These are phyloP conservation scores for Hemiscyllium ocellatum DNA, from an alignment of 2,113 vertebrate genomes.

Conservation along the genomic window DNA sequence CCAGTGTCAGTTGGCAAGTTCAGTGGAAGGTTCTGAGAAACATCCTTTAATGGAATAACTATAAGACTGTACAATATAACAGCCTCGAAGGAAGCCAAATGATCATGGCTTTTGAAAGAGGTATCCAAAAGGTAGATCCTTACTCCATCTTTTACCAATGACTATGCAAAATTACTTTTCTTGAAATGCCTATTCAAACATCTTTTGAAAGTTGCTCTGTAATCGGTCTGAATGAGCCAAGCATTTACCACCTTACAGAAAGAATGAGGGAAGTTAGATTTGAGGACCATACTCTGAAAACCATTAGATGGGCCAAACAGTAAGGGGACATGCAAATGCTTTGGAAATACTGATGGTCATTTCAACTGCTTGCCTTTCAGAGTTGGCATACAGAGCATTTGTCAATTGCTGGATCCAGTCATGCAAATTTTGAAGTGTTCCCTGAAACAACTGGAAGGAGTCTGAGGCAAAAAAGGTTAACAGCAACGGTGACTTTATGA, in stretches of 20 bases:
- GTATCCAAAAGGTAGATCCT: too few relatives aligned
- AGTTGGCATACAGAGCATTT: not conserved
- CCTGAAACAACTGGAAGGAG: not conserved
- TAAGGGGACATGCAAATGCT: not conserved
- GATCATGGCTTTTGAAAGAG: too few relatives aligned
- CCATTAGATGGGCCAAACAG: not conserved
- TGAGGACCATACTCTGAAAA: not conserved
- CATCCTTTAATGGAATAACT: too few relatives aligned
- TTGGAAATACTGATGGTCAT: not conserved
- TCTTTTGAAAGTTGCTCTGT: not conserved
- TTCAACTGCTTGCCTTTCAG: not conserved
- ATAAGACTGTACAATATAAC: too few relatives aligned
- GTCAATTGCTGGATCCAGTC: not conserved
- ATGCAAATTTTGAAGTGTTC: not conserved
- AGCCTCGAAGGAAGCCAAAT: too few relatives aligned
- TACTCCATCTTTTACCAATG: too few relatives aligned
- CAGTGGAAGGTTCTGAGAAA: too few relatives aligned
- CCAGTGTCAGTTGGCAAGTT: too few relatives aligned
- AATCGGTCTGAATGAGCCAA: not conserved
- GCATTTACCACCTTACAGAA: not conserved
- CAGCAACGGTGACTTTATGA: not conserved
- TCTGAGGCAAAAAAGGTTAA: not conserved
- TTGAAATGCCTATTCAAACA: too few relatives aligned
- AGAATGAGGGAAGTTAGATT: not conserved
- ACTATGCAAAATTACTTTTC: too few relatives aligned